Percentiles rank a stretch among this genome's conserved stretches.
These are phyloP conservation scores for Chaenogobius annularis DNA, from an alignment of 2,113 vertebrate species.

Conservation along the genomic window DNA sequence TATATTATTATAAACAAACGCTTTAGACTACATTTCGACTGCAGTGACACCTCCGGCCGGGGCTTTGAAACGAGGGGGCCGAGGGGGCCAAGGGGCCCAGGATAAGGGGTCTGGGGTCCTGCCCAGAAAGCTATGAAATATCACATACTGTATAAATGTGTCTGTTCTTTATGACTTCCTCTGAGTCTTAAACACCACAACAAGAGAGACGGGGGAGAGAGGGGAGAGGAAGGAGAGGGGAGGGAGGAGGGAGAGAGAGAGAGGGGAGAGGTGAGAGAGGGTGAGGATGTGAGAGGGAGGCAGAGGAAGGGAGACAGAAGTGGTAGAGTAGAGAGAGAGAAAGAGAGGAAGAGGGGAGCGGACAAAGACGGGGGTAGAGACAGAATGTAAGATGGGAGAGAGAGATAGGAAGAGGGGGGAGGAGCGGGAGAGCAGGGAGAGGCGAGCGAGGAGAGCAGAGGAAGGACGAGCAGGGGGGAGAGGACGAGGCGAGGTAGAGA, in stretches of 20 bases:
- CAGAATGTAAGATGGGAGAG: background rate
- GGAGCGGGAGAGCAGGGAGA: background rate
- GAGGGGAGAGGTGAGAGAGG: background rate
- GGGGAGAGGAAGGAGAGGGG: background rate
- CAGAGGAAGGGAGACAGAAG: background rate
- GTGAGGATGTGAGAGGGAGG: background rate
- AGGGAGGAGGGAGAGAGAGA: background rate
- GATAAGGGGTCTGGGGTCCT: too few relatives aligned
- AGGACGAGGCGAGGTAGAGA: background rate
- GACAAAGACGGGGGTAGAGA: background rate
- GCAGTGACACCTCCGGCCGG: too few relatives aligned
- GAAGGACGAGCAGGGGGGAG: background rate
- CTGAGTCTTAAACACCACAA: background rate
- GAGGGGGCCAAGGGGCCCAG: too few relatives aligned
- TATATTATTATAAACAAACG: too few relatives aligned
- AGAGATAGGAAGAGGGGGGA: background rate
- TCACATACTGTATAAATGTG: too few relatives aligned
- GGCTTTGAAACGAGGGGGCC: too few relatives aligned
- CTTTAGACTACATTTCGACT: too few relatives aligned
- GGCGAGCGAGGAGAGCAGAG: too few relatives aligned
- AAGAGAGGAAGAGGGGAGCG: background rate
- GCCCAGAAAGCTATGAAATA: too few relatives aligned
- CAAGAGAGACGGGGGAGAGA: background rate
- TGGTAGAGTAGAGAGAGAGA: background rate
- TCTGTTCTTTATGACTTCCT: too few relatives aligned